phyloP scores from a whole-genome alignment of 2,797 vertebrate genomes.

The Argyrosomus regius region DNA sequence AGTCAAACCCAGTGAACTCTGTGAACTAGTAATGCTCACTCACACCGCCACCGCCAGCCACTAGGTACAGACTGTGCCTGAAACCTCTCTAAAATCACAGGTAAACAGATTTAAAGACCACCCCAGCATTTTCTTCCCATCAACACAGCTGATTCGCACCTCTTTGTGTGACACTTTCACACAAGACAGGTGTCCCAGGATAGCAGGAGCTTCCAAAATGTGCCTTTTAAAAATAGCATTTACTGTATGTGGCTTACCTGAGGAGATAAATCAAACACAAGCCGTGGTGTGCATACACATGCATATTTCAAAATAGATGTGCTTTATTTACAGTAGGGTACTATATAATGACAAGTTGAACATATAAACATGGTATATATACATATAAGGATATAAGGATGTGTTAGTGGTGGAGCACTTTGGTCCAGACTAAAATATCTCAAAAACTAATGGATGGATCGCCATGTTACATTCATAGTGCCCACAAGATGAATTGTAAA shows the following conservation, averaged over 20 bases:
- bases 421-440: not conserved
- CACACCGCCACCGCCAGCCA: constrained; percentile 11
- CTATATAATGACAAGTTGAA: not conserved
- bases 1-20: constrained; percentile 31
- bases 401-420: not conserved
- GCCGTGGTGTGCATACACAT: constrained; percentile 13
- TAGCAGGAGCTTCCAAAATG: constrained; percentile 27
- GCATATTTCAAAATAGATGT: constrained; percentile 6
- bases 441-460: not conserved
- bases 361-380: not conserved
- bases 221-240: constrained; percentile 44
- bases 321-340: not conserved
- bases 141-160: constrained; percentile 38
- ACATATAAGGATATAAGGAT: not conserved
- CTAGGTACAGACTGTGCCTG: constrained; percentile 23
- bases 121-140: constrained; percentile 45
- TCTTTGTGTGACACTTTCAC: constrained; percentile 48
- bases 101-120: constrained; percentile 47
- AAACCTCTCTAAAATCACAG: constrained; percentile 41
- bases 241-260: constrained; percentile 10
- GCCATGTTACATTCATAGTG: not conserved
- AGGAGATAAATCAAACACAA: constrained; percentile 31
- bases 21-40: constrained; percentile 27
- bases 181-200: constrained; percentile 41
- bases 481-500: not conserved